Evolutionary conservation across 2,113 vertebrate species (phyloP), one percentile per base, ranked within the genome.

Genomic region (Tauraco erythrolophus): DNA sequence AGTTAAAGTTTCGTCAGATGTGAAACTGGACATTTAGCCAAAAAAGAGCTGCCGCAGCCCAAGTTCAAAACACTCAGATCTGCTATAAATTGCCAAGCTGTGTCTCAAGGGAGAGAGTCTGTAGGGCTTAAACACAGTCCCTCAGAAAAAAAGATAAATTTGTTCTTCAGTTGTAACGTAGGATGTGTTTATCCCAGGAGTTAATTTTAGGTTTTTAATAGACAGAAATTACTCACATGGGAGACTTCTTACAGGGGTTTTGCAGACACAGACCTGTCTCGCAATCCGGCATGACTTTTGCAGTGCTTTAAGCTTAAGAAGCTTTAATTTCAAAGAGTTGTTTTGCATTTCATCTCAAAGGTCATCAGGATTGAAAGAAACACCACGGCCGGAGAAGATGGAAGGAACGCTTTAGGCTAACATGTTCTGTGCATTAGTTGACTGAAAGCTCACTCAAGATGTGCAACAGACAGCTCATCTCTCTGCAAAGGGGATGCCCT

Each of bases 141-240:
- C 30, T 76, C 72, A 46, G 70, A 39, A 61, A 43, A 43, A 33
- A n/a, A 62, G 56, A 58, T 4, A n/a, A 19, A 19, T 57, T 41
- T 23, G 5, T 30, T 54, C 80, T 74, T 27, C 8, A 16, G 45
- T 39, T 65, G 19, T 54, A 58, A 48, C 9, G 6, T 1, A 0
- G 6, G 13, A 17, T 51, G 24, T 77, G 24, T 77, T 84, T 74
- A 70, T 91, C 62, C 41, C 50, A 84, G 30, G 71, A 51, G 80
- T 96, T 92, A 77, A 84, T 57, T 91, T 88, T 37, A 50, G 37
- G 21, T 53, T 72, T 82, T 88, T 65, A 89, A 81, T 28, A 10
- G 30, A 37, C 58, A 92, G 64, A 58, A 87, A 46, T 84, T 31
- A 37, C 60, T 82, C 61, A 19, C 45, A 14, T 28, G 57, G 45